Base-by-base conservation (phyloP, 2,888 invertebrate species). In the Parnassius smintheus region DNA sequence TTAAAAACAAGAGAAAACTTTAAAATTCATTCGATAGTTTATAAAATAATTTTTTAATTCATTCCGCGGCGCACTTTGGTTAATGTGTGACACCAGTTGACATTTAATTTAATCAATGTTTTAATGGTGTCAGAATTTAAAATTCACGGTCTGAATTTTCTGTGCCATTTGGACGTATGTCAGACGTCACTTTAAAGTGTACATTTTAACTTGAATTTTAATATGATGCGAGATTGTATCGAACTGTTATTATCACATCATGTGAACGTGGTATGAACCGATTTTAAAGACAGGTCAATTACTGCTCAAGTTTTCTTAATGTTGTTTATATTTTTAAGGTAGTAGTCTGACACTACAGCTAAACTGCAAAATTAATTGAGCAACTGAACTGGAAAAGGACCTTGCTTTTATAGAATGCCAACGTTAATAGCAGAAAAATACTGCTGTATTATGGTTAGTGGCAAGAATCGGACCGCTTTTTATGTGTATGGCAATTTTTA, bases 101-200 rank as follows among this genome's bases (percentile, higher is more conserved):
- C 59, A 51, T 59, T 63, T 63, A 56, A 63, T 59, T 63, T 41
- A 59, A 56, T 59, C 59, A 59, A 59, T 59, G 51, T 48, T 59
- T 59, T 63, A 63, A 62, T 59, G 59, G 18, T 59, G 56, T 59
- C 51, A 51, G 13, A 55, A 46, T 59, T 59, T 59, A 59, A 59
- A 63, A 51, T 59, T 55, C 51, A 63, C 59, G 50, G 9, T 59
- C 35, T 35, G 54, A 59, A 63, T 51, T 59, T 51, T 51, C 35
- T 55, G 41, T 46, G 56, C 59, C 55, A 51, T 41, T 51, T 51
- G 51, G 51, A 59, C 55, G 51, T 45, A 52, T 63, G 56, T 51
- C 59, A 56, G 59, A 63, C 59, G 56, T 59, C 63, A 46, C 63
- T 48, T 59, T 56, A 63, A 59, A 59, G 58, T 57, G 57, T 54